These are phyloP conservation scores for Chaitophorus viminalis DNA, from an alignment of 2,888 invertebrate genomes.

Conservation along the genomic window DNA sequence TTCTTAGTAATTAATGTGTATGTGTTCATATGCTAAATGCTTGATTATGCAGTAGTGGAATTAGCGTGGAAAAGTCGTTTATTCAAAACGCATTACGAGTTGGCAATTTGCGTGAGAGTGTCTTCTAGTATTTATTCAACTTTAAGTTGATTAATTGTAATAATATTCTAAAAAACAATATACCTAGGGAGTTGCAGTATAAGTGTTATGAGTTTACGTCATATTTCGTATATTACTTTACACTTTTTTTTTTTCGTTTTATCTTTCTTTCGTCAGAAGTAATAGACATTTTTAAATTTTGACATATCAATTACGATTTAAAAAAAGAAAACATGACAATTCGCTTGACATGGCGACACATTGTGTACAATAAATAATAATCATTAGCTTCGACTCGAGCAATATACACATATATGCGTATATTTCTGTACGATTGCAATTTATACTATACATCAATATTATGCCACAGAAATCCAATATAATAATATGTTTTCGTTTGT, in stretches of 20 bases:
- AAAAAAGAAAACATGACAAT: not conserved
- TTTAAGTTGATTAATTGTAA: not conserved
- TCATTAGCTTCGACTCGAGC: not conserved
- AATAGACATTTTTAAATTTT: conserved; percentile 17
- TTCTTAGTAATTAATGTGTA: not conserved
- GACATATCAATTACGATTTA: not conserved
- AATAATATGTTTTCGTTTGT: not conserved
- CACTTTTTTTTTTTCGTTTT: not conserved
- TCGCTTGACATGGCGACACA: no score
- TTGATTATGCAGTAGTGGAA: not conserved
- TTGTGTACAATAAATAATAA: not conserved
- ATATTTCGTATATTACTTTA: not conserved
- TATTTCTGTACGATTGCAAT: not conserved
- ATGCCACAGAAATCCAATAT: not conserved
- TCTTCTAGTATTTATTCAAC: not conserved
- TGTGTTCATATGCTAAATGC: not conserved
- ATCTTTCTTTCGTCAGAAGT: not conserved
- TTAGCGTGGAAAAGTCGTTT: not conserved
- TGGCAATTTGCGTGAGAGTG: not conserved
- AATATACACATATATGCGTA: not conserved
- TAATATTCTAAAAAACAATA: not conserved
- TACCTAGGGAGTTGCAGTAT: not conserved
- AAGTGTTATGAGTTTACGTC: not conserved
- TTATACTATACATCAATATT: not conserved
- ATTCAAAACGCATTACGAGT: not conserved